A percentile compares a stretch with the other conserved stretches of the same genome.
phyloP scores from a whole-genome alignment of 92 coral and sea anemone species.

The Umimayanthus kanabou region DNA sequence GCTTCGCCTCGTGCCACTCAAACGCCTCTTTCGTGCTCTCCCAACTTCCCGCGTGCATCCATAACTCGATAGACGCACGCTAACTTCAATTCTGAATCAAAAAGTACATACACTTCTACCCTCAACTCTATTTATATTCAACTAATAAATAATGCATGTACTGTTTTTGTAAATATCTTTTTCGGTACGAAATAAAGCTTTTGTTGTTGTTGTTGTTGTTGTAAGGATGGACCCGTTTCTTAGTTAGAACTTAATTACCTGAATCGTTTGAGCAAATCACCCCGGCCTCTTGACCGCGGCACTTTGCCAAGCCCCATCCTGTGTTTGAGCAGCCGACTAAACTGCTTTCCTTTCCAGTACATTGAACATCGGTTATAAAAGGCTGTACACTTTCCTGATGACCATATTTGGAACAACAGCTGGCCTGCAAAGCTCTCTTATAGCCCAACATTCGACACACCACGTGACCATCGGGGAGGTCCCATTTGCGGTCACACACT shows the following conservation, averaged over 20 bases:
- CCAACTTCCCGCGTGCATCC: no score
- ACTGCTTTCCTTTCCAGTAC: constrained; percentile 9
- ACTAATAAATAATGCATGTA: no score
- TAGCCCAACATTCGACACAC: constrained; percentile 22
- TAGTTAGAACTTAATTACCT: neutral
- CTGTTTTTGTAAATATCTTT: no score
- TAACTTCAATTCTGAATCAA: no score
- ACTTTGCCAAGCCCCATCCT: neutral
- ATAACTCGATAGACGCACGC: no score
- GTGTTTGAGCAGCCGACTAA: neutral
- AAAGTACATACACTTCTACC: no score
- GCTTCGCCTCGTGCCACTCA: no score
- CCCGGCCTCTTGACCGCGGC: neutral
- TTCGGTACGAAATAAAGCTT: no score
- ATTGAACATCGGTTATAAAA: neutral
- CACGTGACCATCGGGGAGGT: constrained; percentile 13
- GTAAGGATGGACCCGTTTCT: no score
- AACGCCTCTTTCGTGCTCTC: no score
- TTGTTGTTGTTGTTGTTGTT: no score
- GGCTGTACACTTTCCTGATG: neutral
- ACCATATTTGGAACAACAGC: constrained; percentile 20
- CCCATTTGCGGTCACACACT: constrained; percentile 13
- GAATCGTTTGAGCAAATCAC: neutral
- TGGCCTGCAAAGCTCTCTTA: constrained; percentile 3
- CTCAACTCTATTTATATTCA: no score